Conservation (phyloP, 2,888 invertebrate species). For the Drosophila seclusa region DNA sequence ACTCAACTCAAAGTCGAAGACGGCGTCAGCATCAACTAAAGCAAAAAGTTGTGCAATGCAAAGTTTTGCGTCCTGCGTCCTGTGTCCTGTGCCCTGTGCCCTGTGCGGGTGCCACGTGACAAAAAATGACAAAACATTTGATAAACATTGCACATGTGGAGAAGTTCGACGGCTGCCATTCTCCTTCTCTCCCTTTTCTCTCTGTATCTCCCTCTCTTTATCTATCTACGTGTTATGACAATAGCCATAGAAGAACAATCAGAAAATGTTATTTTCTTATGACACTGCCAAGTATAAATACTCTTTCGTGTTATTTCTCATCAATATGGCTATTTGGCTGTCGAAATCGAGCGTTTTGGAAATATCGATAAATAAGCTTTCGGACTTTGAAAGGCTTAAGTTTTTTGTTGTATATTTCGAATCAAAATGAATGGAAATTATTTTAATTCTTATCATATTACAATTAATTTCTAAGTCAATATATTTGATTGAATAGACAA, state of each 20-base stretch:
- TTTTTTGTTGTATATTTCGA: background rate
- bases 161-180: conserved; percentile 35
- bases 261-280: conserved; percentile 29
- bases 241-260: conserved; percentile 33
- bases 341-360: background rate
- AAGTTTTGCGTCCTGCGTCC: conserved; percentile 51
- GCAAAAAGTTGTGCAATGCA: conserved; percentile 71
- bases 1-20: conserved; percentile 51
- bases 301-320: conserved; percentile 6
- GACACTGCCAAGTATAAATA: conserved; percentile 40
- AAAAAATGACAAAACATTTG: conserved; percentile 76
- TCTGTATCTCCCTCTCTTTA: conserved; percentile 5
- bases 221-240: conserved; percentile 61
- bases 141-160: conserved; percentile 75
- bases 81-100: background rate
- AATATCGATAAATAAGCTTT: background rate
- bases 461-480: background rate
- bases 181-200: background rate
- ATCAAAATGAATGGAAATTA: background rate
- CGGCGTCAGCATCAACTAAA: conserved; percentile 31
- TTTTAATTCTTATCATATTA: background rate
- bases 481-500: background rate
- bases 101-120: conserved; percentile 63
- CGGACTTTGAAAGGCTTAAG: background rate
- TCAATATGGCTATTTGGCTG: background rate